These are phyloP conservation scores for Holocentrus rufus DNA, from an alignment of 2,797 vertebrate genomes.

Conservation along the genomic window DNA sequence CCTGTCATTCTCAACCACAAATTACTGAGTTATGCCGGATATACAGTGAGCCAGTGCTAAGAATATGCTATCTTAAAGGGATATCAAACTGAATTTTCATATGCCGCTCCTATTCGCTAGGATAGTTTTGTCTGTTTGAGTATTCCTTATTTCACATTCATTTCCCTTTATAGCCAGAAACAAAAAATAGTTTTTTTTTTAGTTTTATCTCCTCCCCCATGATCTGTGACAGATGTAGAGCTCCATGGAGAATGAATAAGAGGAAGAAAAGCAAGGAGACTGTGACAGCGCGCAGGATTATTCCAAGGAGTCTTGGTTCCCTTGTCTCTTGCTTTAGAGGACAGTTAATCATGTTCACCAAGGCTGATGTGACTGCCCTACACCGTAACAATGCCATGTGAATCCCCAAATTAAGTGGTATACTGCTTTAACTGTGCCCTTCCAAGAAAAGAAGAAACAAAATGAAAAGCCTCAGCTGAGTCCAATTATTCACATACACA, in stretches of 20 bases:
- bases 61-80: slow-evolving; percentile 33
- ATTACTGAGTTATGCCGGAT: slow-evolving; percentile 34
- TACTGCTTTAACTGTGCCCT: background rate
- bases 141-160: slow-evolving; percentile 29
- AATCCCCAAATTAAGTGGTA: slow-evolving; percentile 40
- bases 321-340: slow-evolving; percentile 37
- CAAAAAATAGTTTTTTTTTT: slow-evolving; percentile 3
- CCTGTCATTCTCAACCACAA: slow-evolving; percentile 57
- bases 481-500: slow-evolving; percentile 39
- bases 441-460: slow-evolving; percentile 28
- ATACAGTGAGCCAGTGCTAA: slow-evolving; percentile 19
- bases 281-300: slow-evolving; percentile 28
- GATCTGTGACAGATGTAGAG: slow-evolving; percentile 62
- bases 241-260: slow-evolving; percentile 38
- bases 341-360: slow-evolving; percentile 42
- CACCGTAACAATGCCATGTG: slow-evolving; percentile 4
- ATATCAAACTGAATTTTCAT: slow-evolving; percentile 10
- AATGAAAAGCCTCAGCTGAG: slow-evolving; percentile 45
- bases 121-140: slow-evolving; percentile 16
- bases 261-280: slow-evolving; percentile 19
- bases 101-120: slow-evolving; percentile 20
- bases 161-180: slow-evolving; percentile 35
- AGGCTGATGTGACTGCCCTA: slow-evolving; percentile 32
- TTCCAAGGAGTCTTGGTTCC: slow-evolving; percentile 29
- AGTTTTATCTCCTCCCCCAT: slow-evolving; percentile 1